Evolutionary conservation across 2,113 vertebrate genomes (phyloP), one percentile per base, ranked within the genome.

Genomic region (Nanorana parkeri): DNA sequence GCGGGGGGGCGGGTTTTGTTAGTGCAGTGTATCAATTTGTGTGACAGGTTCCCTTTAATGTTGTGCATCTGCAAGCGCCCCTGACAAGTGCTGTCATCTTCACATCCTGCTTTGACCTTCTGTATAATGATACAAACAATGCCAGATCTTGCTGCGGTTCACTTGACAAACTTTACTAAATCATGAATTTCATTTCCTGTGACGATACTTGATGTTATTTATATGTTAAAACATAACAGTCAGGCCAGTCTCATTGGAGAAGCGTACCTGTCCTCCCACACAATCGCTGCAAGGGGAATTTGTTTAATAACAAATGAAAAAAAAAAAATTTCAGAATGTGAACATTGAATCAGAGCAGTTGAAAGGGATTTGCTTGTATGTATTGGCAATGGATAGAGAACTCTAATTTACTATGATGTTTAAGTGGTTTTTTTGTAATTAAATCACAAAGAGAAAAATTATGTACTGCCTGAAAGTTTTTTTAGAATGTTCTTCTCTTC

Each of bases 351-450:
- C 21, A 74, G n/a, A 78, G 20, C 10, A 58, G 76, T 20, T 32
- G 36, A 26, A 16, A 66, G n/a, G 36, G 19, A 58, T 36, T 21
- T 58, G 55, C 23, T 61, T 60, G 16, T 52, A 54, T 3, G 41
- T 67, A 36, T 54, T 23, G 24, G 16, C 67, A 26, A 76, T 11
- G 32, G 20, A 61, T 1, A n/a, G 4, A 65, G 60, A 51, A 41
- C 64, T 21, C 51, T 17, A 47, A 77, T 65, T 52, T 19, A 65
- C 32, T 60, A 24, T 52, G 16, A 32, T 15, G 13, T 52, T 65
- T 28, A 52, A n/a, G 5, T 29, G 66, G 32, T 67, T 85, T 29
- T 63, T 21, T 80, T 86, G 58, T 5, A 56, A 85, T 82, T 83
- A 85, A 86, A 83, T 6, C 26, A 15, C 41, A 47, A 47, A 3